Evolutionary conservation across 1,140 invertebrate genomes (phyloP).

Genomic region (Aphaenogaster rudis): DNA sequence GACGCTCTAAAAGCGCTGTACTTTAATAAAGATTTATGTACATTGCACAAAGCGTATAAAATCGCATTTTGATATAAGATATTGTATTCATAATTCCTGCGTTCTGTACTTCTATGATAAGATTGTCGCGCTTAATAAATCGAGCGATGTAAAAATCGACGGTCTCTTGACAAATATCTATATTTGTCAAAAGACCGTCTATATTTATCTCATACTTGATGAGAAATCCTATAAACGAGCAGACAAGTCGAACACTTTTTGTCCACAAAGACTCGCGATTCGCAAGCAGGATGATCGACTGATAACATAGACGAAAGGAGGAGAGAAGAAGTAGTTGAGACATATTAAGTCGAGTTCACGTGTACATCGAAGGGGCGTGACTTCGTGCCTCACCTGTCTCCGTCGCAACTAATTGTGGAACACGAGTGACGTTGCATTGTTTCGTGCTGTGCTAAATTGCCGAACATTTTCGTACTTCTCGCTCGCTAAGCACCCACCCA

Average conservation of each 20-base stretch:
- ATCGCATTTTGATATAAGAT: background rate
- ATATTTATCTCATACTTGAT: background rate
- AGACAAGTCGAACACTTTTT: conserved; percentile 2
- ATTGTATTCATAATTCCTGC: background rate
- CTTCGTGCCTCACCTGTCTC: conserved; percentile 76
- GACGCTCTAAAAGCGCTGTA: background rate
- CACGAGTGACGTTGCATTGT: conserved; percentile 70
- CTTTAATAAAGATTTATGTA: background rate
- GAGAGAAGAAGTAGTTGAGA: conserved; percentile 41
- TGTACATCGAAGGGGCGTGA: conserved; percentile 77
- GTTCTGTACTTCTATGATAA: background rate
- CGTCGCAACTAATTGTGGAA: conserved; percentile 70
- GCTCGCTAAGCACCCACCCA: background rate
- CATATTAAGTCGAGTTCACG: conserved; percentile 65
- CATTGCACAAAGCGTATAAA: background rate
- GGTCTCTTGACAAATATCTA: background rate
- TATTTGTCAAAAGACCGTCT: background rate
- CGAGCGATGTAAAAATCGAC: background rate
- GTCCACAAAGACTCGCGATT: conserved; percentile 59
- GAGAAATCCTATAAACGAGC: conserved; percentile 36
- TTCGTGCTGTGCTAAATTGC: conserved; percentile 26
- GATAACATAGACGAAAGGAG: conserved; percentile 61
- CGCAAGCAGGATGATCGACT: conserved; percentile 70
- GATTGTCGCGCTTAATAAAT: background rate
- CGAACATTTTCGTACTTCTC: conserved; percentile 13